A percentile compares a stretch with the other conserved stretches of the same genome.
These are phyloP conservation scores for Pseudomyrmex concolor DNA, from an alignment of 1,140 invertebrate genomes.

Conservation along the genomic window DNA sequence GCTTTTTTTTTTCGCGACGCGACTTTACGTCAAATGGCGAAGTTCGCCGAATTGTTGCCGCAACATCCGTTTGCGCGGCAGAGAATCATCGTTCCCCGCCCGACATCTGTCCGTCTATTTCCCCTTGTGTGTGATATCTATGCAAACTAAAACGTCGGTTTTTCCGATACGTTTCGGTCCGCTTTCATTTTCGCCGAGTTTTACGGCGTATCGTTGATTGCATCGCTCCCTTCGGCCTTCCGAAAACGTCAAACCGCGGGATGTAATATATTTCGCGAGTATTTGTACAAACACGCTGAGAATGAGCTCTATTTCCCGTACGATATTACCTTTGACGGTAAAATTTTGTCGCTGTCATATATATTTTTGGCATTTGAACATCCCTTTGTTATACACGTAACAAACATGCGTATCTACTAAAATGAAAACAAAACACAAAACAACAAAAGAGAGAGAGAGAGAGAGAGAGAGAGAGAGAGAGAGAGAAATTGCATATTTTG, in stretches of 20 bases:
- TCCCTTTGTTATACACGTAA: not conserved
- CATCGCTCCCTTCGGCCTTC: constrained; percentile 38
- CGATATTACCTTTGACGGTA: not conserved
- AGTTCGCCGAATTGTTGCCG: not conserved
- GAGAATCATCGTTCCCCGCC: not conserved
- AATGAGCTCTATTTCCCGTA: constrained; percentile 5
- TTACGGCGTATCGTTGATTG: constrained; percentile 46
- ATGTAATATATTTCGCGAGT: constrained; percentile 4
- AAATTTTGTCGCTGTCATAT: not conserved
- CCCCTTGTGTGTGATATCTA: constrained; percentile 32
- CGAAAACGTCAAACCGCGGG: constrained; percentile 33
- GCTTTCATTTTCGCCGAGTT: constrained; percentile 34
- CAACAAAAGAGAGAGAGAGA: not conserved
- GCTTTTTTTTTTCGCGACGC: constrained; percentile 3
- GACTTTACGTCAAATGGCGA: not conserved
- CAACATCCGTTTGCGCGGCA: constrained; percentile 9
- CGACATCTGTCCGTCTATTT: not conserved
- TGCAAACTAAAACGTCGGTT: constrained; percentile 39
- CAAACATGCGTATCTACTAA: not conserved
- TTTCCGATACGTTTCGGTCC: constrained; percentile 48
- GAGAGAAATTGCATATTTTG: not conserved
- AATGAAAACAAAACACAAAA: not conserved
- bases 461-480: not conserved
- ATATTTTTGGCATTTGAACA: not conserved
- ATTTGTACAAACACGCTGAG: constrained; percentile 24